These are phyloP conservation scores for Cephus spinipes DNA, from an alignment of 2,888 invertebrate species.

Conservation along the genomic window DNA sequence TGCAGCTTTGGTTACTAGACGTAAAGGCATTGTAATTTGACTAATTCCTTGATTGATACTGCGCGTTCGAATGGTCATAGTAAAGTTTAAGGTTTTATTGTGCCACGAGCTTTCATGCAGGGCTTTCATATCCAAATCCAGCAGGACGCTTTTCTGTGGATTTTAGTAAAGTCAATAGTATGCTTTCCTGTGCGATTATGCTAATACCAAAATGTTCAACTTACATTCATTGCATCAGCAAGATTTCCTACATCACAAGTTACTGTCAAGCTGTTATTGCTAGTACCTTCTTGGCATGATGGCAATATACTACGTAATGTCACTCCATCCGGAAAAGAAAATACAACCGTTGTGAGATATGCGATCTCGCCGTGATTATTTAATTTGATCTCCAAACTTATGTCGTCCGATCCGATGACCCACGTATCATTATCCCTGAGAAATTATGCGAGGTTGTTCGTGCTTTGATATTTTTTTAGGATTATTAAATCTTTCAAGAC, in stretches of 20 bases:
- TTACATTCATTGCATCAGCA: conserved; percentile 35
- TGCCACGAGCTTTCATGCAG: conserved; percentile 29
- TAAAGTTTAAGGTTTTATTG: conserved; percentile 22
- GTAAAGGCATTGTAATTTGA: conserved; percentile 27
- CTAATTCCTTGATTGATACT: conserved; percentile 36
- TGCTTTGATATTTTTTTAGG: not conserved
- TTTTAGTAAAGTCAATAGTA: not conserved
- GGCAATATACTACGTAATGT: conserved; percentile 44
- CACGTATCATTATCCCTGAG: conserved; percentile 40
- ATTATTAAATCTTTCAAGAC: conserved; percentile 4
- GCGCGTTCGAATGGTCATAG: conserved; percentile 35
- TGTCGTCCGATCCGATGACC: conserved; percentile 52
- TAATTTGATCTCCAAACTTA: conserved; percentile 40
- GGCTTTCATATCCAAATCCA: conserved; percentile 49
- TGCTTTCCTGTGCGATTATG: not conserved
- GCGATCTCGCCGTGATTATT: conserved; percentile 52
- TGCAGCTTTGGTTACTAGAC: conserved; percentile 38
- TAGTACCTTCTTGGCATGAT: conserved; percentile 41
- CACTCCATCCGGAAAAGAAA: conserved; percentile 43
- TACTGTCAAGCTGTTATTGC: conserved; percentile 27
- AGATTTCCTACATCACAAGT: conserved; percentile 50
- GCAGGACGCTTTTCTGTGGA: conserved; percentile 40
- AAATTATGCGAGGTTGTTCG: not conserved
- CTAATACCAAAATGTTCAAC: conserved; percentile 7
- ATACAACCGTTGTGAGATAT: conserved; percentile 40